Base-by-base conservation (phyloP, 2,797 vertebrate genomes). In the Sebastes iracundus region DNA sequence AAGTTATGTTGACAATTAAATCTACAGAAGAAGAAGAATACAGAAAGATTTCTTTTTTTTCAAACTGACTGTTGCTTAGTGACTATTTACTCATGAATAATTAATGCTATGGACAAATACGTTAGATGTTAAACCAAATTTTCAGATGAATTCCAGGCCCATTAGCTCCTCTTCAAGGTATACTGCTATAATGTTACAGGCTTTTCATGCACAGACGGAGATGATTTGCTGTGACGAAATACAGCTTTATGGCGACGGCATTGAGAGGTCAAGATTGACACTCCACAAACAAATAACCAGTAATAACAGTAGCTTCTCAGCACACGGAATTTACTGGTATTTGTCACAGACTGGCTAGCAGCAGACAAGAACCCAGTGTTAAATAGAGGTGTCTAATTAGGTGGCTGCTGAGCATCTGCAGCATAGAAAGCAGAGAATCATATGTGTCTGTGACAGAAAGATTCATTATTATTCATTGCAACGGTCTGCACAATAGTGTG, bases 391-490 rank as follows among this genome's bases (percentile, higher is more conserved):
- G 64, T 79, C 42, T 79, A 73, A 87, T 86, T 69, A 87, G 75
- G 62, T 68, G 22, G 56, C 46, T 72, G 49, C 60, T 84, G 52
- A 71, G 62, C 52, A 35, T 75, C 59, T 70, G 27, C 75, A 72
- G 65, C 30, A 13, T 28, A 79, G 60, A 66, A 75, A 68, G 28
- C 55, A 75, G 30, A 74, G 62, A 77, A 87, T 81, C 14, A 73
- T 49, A 80, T 76, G 62, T 69, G 62, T 64, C 53, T 42, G 61
- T 23, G 18, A 61, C 63, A 58, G 60, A 70, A 65, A 82, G 72
- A 90, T 74, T 83, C 70, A 87, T 85, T 89, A 80, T 71, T 84
- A 85, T 76, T 74, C 25, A 72, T 59, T 76, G 67, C 23, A 42
- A 23, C 27, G 11, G 67, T 60, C 30, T 23, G 13, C 35, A 74